These are phyloP conservation scores for Ormyrus nitidulus DNA, from an alignment of 2,888 invertebrate species.

Conservation along the genomic window DNA sequence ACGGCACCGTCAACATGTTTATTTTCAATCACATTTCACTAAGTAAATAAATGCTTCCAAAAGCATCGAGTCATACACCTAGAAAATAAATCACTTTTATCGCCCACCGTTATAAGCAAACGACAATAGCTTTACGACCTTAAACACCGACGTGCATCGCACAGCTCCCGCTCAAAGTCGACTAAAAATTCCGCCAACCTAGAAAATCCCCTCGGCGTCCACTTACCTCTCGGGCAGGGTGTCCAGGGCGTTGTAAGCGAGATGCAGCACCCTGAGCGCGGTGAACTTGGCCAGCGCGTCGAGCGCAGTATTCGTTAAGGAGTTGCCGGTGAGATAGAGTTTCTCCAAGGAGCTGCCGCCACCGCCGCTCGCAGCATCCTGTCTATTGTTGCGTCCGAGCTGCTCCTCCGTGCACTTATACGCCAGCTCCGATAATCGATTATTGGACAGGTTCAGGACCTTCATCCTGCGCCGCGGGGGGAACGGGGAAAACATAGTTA, in stretches of 20 bases:
- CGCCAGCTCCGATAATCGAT: constrained; percentile 84
- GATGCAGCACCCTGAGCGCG: constrained; percentile 83
- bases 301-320: constrained; percentile 83
- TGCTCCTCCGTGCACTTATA: constrained; percentile 75
- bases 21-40: too few relatives aligned
- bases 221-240: constrained; percentile 81
- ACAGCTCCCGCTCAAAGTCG: too few relatives aligned
- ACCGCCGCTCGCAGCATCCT: neutral
- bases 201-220: too few relatives aligned
- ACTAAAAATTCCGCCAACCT: too few relatives aligned
- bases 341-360: constrained; percentile 77
- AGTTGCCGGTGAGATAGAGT: constrained; percentile 86
- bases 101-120: too few relatives aligned
- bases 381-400: constrained; percentile 14
- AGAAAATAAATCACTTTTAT: too few relatives aligned
- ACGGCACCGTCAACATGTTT: too few relatives aligned
- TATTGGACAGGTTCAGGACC: constrained; percentile 87
- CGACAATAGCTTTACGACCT: too few relatives aligned
- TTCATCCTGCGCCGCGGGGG: constrained; percentile 76
- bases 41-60: too few relatives aligned
- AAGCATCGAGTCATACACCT: too few relatives aligned
- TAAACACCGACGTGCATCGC: too few relatives aligned
- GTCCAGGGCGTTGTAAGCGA: constrained; percentile 87
- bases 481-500: neutral
- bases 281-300: constrained; percentile 82